Percentiles rank a stretch among this genome's conserved stretches.
phyloP scores from a whole-genome alignment of 2,888 invertebrate species.

The Barypeithes pellucidus region DNA sequence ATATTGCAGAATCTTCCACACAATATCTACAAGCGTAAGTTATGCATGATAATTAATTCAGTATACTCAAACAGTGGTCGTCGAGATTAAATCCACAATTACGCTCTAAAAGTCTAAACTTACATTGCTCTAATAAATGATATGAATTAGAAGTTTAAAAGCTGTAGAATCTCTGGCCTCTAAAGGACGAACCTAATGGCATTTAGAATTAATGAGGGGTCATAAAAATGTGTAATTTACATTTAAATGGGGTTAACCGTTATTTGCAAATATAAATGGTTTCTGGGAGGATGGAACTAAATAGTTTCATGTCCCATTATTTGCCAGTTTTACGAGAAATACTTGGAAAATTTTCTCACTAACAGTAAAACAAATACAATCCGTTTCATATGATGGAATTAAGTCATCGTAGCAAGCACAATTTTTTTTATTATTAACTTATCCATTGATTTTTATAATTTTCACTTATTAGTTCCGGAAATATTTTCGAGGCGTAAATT shows the following conservation, averaged over 20 bases:
- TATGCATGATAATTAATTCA: neutral
- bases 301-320: neutral
- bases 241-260: slow-evolving; percentile 1
- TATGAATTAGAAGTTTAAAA: neutral
- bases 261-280: neutral
- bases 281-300: neutral
- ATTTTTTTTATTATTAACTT: too few species aligned
- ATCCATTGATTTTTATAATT: too few species aligned
- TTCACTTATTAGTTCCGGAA: too few species aligned
- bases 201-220: neutral
- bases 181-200: slow-evolving; percentile 11
- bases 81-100: neutral
- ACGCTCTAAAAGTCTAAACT: neutral
- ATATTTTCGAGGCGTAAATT: too few species aligned
- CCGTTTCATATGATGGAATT: too few species aligned
- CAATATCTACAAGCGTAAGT: too few species aligned
- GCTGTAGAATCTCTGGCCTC: neutral
- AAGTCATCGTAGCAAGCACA: too few species aligned
- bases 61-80: neutral
- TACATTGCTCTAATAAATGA: neutral
- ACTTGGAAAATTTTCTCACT: too few species aligned
- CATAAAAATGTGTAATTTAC: slow-evolving; percentile 9
- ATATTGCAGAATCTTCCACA: too few species aligned
- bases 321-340: too few species aligned
- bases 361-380: too few species aligned